Percentiles rank a stretch among this genome's conserved stretches.
These are phyloP conservation scores for Novumbra hubbsi DNA, from an alignment of 2,797 vertebrate species.

Conservation along the genomic window DNA sequence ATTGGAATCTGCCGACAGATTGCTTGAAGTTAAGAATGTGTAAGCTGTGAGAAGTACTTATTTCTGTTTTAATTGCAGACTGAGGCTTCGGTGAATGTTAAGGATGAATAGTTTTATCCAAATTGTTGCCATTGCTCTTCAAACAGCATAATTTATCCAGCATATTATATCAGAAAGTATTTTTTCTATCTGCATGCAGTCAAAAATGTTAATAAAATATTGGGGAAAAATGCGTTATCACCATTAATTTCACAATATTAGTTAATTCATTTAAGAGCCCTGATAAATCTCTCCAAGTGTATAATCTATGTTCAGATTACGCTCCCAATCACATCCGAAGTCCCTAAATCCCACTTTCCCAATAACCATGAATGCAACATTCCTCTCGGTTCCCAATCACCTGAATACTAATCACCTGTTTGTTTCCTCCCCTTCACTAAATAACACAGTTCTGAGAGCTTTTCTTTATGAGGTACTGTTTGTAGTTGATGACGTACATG, in stretches of 20 bases:
- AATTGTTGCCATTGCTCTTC: constrained; percentile 33
- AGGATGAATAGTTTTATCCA: constrained; percentile 21
- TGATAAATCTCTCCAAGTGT: background rate
- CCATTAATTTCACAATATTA: too few species aligned
- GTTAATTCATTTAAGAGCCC: background rate
- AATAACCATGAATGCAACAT: too few species aligned
- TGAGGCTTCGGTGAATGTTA: constrained; percentile 9
- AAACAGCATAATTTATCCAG: constrained; percentile 28
- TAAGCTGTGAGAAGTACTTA: constrained; percentile 36
- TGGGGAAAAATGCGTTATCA: background rate
- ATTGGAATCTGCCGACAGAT: constrained; percentile 4
- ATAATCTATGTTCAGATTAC: too few species aligned
- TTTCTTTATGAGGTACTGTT: too few species aligned
- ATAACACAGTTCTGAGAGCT: too few species aligned
- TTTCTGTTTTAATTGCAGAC: constrained; percentile 30
- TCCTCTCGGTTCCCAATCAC: too few species aligned
- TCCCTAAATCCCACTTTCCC: too few species aligned
- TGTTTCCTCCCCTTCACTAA: too few species aligned
- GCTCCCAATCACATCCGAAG: too few species aligned
- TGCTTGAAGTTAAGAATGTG: constrained; percentile 37
- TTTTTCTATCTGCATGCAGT: background rate
- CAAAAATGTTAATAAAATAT: background rate
- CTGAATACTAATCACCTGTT: too few species aligned
- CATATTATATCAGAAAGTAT: constrained; percentile 4
- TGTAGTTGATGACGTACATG: too few species aligned